Conservation (phyloP, 2,888 invertebrate species). For the Pseudolycoriella hygida region DNA sequence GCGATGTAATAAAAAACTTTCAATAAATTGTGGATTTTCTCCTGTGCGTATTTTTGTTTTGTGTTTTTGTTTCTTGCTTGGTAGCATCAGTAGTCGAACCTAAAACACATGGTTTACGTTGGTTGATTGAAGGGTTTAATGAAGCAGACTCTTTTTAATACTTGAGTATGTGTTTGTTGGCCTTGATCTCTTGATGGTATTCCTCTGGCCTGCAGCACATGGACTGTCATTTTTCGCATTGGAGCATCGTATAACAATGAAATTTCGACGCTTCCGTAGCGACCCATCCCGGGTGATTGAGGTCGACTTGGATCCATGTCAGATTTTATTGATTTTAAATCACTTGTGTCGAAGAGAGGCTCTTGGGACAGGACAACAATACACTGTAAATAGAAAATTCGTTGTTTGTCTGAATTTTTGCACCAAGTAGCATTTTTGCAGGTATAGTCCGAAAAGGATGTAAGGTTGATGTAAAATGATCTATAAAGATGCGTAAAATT, state of each 20-base stretch:
- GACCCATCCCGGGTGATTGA: slow-evolving; percentile 25
- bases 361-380: slow-evolving; percentile 32
- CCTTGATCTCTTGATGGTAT: slow-evolving; percentile 53
- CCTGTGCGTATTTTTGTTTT: slow-evolving; percentile 87
- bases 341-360: slow-evolving; percentile 29
- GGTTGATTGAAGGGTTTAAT: slow-evolving; percentile 4
- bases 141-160: too few relatives aligned
- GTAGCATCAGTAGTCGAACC: slow-evolving; percentile 74
- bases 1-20: slow-evolving; percentile 73
- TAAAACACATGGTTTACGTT: slow-evolving; percentile 25
- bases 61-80: slow-evolving; percentile 83
- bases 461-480: too few relatives aligned
- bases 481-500: too few relatives aligned
- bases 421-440: too few relatives aligned
- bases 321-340: slow-evolving; percentile 26
- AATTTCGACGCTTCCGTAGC: slow-evolving; percentile 69
- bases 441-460: too few relatives aligned
- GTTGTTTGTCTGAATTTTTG: too few relatives aligned
- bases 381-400: slow-evolving; percentile 25
- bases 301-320: slow-evolving; percentile 22
- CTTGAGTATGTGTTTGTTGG: slow-evolving; percentile 51
- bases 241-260: slow-evolving; percentile 80
- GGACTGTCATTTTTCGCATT: slow-evolving; percentile 81
- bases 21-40: slow-evolving; percentile 83
- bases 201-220: slow-evolving; percentile 72